phyloP scores from a whole-genome alignment of 2,888 invertebrate species.

The Himalopsyche kuldschensis region DNA sequence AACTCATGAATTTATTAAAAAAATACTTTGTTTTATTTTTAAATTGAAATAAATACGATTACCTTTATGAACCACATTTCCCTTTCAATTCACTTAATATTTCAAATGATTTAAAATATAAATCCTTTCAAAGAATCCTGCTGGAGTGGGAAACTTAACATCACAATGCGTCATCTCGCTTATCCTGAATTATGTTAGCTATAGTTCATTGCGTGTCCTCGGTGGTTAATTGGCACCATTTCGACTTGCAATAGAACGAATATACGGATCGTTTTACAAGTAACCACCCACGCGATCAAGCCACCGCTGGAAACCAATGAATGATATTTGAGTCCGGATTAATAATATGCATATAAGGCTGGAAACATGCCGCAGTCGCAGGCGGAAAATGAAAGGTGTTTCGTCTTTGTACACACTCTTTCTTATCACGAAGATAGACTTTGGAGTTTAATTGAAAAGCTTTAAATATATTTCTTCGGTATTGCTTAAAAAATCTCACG shows the following conservation, averaged over 20 bases:
- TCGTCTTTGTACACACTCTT: too few relatives aligned
- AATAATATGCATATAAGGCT: too few relatives aligned
- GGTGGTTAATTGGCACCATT: constrained; percentile 31
- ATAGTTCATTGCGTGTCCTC: background rate
- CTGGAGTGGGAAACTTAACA: constrained; percentile 27
- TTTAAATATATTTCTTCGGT: too few relatives aligned
- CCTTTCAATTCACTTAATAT: background rate
- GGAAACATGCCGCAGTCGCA: too few relatives aligned
- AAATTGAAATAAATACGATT: background rate
- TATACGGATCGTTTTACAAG: background rate
- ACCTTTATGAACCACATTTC: background rate
- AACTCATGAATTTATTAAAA: too few relatives aligned
- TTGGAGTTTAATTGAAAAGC: too few relatives aligned
- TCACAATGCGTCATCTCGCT: constrained; percentile 34
- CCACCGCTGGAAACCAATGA: too few relatives aligned
- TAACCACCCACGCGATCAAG: background rate
- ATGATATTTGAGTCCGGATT: too few relatives aligned
- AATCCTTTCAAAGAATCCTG: constrained; percentile 5
- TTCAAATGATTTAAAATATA: background rate
- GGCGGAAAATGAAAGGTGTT: too few relatives aligned
- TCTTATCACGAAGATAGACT: too few relatives aligned
- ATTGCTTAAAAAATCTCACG: too few relatives aligned
- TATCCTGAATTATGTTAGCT: constrained; percentile 39
- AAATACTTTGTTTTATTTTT: too few relatives aligned
- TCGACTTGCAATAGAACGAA: background rate